Evolutionary conservation across 2,888 invertebrate species (phyloP).

Genomic region (Lysandra coridon): DNA sequence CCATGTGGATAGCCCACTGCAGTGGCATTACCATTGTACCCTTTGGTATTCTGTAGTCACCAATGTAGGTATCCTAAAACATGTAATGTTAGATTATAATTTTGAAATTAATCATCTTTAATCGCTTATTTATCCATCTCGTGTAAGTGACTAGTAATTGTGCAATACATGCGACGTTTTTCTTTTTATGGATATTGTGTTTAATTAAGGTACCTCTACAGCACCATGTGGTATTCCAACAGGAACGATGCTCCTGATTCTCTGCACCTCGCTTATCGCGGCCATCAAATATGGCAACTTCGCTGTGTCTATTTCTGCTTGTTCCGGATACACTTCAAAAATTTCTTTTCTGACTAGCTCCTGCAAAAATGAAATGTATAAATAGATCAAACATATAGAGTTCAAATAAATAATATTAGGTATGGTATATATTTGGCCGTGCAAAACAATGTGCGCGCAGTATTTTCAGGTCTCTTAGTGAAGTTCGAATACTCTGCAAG

Average conservation of each 20-base stretch:
- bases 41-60: constrained; percentile 84
- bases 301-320: constrained; percentile 80
- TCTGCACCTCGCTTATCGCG: constrained; percentile 87
- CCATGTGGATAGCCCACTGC: constrained; percentile 90
- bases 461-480: no score
- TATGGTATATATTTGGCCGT: no score
- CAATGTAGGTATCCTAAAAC: constrained; percentile 78
- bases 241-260: constrained; percentile 89
- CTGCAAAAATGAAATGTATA: constrained; percentile 58
- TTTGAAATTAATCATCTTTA: no score
- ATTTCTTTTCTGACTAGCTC: constrained; percentile 82
- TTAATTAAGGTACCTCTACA: constrained; percentile 52
- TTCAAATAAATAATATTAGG: no score
- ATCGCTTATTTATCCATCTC: no score
- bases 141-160: no score
- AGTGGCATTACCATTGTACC: constrained; percentile 88
- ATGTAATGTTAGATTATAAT: background rate
- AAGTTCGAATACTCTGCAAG: no score
- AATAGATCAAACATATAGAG: no score
- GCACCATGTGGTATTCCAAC: constrained; percentile 93
- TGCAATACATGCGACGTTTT: no score
- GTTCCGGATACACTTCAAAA: constrained; percentile 63
- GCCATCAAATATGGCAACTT: constrained; percentile 84
- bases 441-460: no score
- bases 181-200: no score